Evolutionary conservation across 2,888 invertebrate species (phyloP), one percentile per base, ranked within the genome.

Genomic region (Choristoneura rosaceana): DNA sequence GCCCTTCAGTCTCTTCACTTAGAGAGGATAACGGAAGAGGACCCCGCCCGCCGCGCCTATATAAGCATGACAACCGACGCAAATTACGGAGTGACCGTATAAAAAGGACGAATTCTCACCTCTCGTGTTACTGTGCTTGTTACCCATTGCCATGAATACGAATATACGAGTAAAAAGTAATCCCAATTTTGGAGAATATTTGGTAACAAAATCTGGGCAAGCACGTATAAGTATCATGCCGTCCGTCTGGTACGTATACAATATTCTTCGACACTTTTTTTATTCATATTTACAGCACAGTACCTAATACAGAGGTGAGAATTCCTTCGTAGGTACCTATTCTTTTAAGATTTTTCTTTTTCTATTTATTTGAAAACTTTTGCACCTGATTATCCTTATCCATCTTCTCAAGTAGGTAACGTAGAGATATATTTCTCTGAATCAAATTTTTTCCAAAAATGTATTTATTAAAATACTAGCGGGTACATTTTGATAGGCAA

Each of bases 61-160:
- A 52, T 41, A 61, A 67, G 67, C 66, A 58, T 71, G 71, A 71
- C 58, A 67, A 62, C 62, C 62, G 61, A 63, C 67, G 71, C 71
- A 67, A 63, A 67, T 71, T 62, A 71, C 45, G 47, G 47, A 38
- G 62, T 45, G 55, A 67, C 58, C 67, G 67, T 38, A 47, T 65
- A 62, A 61, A 66, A 67, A 71, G 45, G 63, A 62, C 61, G 25
- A 67, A 38, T 68, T 67, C 71, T 55, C 67, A 71, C 67, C 66
- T 70, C 38, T 59, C 55, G 63, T 70, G 55, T 38, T 45, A 52
- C 58, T 5, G 43, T 58, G 63, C 63, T 64, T 59, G 25, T 47
- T 47, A 59, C 50, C 70, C 47, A 47, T 47, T 50, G 38, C 45
- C 17, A 10, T 14, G 8, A 64, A 70, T 63, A 58, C 45, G 58